Evolutionary conservation across 2,888 invertebrate species (phyloP).

Genomic region (Plebejus melissa): DNA sequence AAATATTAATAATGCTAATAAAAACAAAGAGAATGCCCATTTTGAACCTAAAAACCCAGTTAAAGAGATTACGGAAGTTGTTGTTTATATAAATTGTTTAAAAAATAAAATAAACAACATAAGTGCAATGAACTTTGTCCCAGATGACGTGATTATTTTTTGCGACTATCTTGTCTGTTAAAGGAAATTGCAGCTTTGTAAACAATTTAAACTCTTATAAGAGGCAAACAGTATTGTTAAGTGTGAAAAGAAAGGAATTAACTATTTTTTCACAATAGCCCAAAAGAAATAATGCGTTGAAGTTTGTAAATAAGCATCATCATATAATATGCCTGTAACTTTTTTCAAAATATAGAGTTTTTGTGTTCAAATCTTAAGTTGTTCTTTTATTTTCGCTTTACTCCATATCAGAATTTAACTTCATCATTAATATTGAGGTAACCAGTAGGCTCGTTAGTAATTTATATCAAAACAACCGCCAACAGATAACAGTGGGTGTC

Average conservation of each 20-base stretch:
- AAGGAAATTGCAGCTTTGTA: slow-evolving; percentile 5
- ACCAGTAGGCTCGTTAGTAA: background rate
- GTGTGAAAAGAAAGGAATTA: too few species aligned
- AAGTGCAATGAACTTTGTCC: slow-evolving; percentile 12
- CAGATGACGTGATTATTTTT: background rate
- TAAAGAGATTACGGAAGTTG: slow-evolving; percentile 13
- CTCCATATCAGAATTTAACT: background rate
- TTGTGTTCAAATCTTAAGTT: background rate
- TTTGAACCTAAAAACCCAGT: background rate
- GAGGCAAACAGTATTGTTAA: background rate
- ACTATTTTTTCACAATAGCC: too few species aligned
- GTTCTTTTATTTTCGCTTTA: background rate
- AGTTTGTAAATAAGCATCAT: background rate
- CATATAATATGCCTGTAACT: background rate
- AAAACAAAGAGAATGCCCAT: background rate
- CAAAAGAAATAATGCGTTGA: too few species aligned
- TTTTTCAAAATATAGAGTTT: background rate
- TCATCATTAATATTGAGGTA: background rate
- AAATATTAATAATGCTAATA: background rate
- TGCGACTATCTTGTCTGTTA: slow-evolving; percentile 9
- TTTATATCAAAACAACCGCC: background rate
- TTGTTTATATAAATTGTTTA: slow-evolving; percentile 2
- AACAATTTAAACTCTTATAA: background rate
- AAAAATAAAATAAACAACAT: slow-evolving; percentile 9
- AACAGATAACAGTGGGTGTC: slow-evolving; percentile 5